Conservation (phyloP, 2,888 invertebrate genomes). For the Drosophila suboccidentalis region DNA sequence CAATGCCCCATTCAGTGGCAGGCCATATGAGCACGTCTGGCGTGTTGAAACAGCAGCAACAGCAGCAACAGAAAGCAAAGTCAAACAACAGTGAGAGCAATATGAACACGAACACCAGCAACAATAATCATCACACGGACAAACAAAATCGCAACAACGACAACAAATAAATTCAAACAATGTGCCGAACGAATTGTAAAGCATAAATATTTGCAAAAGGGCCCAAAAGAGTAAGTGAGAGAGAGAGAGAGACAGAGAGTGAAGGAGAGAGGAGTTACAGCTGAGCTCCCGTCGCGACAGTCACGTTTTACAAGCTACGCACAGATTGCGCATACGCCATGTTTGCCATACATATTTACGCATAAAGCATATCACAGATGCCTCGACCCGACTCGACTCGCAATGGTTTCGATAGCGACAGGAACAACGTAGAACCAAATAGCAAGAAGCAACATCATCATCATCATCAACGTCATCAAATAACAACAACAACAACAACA, state of each 20-base stretch:
- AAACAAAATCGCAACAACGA: constrained; percentile 64
- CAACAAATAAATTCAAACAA: constrained; percentile 78
- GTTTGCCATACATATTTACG: constrained; percentile 75
- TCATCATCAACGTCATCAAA: constrained; percentile 19
- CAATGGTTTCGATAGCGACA: constrained; percentile 49
- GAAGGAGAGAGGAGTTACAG: constrained; percentile 42
- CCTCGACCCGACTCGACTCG: constrained; percentile 6
- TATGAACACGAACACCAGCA: constrained; percentile 50
- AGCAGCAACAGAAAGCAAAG: constrained; percentile 20
- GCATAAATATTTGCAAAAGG: constrained; percentile 80
- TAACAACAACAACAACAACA: constrained; percentile 30
- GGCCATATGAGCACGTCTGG: constrained; percentile 71
- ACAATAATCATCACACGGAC: constrained; percentile 74
- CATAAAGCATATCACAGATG: constrained; percentile 55
- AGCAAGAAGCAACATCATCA: constrained; percentile 44
- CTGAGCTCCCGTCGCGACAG: constrained; percentile 72
- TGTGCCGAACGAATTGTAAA: constrained; percentile 80
- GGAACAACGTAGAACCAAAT: constrained; percentile 1
- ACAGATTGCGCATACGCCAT: constrained; percentile 78
- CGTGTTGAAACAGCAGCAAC: background rate
- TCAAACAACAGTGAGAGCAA: constrained; percentile 21
- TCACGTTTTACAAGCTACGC: constrained; percentile 66
- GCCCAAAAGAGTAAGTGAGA: constrained; percentile 33
- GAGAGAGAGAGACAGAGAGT: constrained; percentile 11
- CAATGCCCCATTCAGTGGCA: constrained; percentile 43